phyloP scores from a whole-genome alignment of 2,888 invertebrate species.

The Eudiplozoon nipponicum region DNA sequence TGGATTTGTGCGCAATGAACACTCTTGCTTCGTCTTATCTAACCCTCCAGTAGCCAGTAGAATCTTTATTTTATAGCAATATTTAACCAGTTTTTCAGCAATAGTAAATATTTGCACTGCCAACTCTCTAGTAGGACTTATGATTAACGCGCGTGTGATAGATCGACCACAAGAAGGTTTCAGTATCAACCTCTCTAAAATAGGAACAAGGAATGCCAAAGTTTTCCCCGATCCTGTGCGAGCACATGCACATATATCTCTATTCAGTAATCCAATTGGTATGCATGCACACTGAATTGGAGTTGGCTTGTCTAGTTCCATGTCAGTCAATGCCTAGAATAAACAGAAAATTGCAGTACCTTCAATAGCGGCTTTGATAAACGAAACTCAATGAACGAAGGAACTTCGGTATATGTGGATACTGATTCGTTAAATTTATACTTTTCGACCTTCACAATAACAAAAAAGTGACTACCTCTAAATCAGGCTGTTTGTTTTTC shows the following conservation, averaged over 20 bases:
- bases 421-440: conserved; percentile 3
- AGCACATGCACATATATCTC: conserved; percentile 87
- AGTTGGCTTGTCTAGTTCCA: conserved; percentile 69
- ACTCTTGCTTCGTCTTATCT: conserved; percentile 31
- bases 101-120: conserved; percentile 90
- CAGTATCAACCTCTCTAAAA: conserved; percentile 44
- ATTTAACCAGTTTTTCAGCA: conserved; percentile 55
- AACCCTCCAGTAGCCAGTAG: conserved; percentile 29
- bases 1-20: conserved; percentile 39
- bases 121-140: conserved; percentile 79
- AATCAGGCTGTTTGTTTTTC: too few species aligned
- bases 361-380: conserved; percentile 40
- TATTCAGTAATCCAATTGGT: conserved; percentile 58
- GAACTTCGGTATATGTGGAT: not conserved
- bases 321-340: conserved; percentile 47
- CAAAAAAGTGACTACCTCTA: too few species aligned
- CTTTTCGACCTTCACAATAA: too few species aligned
- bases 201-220: conserved; percentile 86
- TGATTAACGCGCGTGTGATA: conserved; percentile 46
- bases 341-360: too few species aligned
- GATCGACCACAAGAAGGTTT: not conserved
- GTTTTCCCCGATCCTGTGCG: conserved; percentile 74
- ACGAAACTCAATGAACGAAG: conserved; percentile 51
- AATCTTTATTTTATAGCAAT: conserved; percentile 36
- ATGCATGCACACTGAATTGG: conserved; percentile 80